phyloP scores from a whole-genome alignment of 2,888 invertebrate genomes.

The Xylocampa areola region DNA sequence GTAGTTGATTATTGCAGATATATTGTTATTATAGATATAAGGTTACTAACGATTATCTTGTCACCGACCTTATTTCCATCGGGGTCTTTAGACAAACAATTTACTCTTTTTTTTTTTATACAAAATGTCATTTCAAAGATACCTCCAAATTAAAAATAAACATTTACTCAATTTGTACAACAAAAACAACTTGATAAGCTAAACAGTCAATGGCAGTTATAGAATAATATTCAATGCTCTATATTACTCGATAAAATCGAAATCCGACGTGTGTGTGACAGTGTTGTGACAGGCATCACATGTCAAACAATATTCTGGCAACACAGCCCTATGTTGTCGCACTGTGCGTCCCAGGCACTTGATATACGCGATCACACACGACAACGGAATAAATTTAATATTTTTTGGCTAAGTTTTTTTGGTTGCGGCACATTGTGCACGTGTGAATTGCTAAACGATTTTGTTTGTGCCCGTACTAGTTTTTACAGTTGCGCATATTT shows the following conservation, averaged over 20 bases:
- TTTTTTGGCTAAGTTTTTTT: slow-evolving; percentile 49
- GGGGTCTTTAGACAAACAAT: too few relatives aligned
- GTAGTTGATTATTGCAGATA: too few relatives aligned
- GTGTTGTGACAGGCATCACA: slow-evolving; percentile 57
- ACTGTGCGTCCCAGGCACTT: slow-evolving; percentile 47
- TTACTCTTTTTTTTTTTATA: too few relatives aligned
- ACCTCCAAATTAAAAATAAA: too few relatives aligned
- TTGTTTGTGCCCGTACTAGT: slow-evolving; percentile 25
- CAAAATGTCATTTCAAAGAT: too few relatives aligned
- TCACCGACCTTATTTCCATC: too few relatives aligned
- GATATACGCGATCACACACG: slow-evolving; percentile 48
- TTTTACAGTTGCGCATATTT: slow-evolving; percentile 33
- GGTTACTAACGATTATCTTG: too few relatives aligned
- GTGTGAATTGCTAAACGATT: slow-evolving; percentile 53
- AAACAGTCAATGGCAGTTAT: slow-evolving; percentile 37
- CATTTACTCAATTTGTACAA: slow-evolving; percentile 18
- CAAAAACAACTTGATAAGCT: slow-evolving; percentile 29
- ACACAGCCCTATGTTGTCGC: slow-evolving; percentile 53
- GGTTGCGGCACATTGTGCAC: slow-evolving; percentile 33
- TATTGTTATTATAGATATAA: too few relatives aligned
- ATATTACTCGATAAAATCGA: slow-evolving; percentile 52
- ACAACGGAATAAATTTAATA: slow-evolving; percentile 53
- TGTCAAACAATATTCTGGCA: slow-evolving; percentile 51
- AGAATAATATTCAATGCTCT: slow-evolving; percentile 46
- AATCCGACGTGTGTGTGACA: slow-evolving; percentile 56